Base-by-base conservation (phyloP, 2,113 vertebrate species). In the Rhegmatorhina hoffmannsi region DNA sequence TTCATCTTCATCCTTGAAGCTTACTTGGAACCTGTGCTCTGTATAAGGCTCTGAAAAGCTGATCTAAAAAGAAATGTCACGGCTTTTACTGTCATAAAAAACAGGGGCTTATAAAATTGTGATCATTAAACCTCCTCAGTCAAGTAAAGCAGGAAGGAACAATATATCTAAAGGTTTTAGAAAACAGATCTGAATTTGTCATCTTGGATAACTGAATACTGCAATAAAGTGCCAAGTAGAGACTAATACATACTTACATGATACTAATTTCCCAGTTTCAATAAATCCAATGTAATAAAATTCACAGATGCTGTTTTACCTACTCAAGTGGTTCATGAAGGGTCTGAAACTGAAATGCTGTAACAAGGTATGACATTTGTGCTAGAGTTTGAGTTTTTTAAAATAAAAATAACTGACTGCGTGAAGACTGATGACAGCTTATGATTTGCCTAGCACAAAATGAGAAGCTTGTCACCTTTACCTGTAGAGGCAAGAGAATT, bases 291-390 rank as follows among this genome's bases (percentile, higher is more conserved):
- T 74, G 49, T 29, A 88, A 74, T 68, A 89, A 93, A 97, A 79
- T 63, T 78, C 94, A 75, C 87, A 97, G 87, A 94, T 91, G 86
- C 84, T 93, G 84, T 69, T 89, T 96, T 91, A 95, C 90, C 94
- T 97, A 95, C 47, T 87, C 81, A 62, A 90, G 79, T 74, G 84
- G 96, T 75, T 94, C 75, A 94, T 52, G 56, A 83, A 80, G 56
- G 56, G 36, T 55, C 55, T 33, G 11, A 76, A 96, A 91, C 63
- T 15, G 36, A 72, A 76, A 31, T 59, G 70, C 78, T 89, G 76
- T 72, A 95, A 69, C 73, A 74, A 59, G 79, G 33, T 49, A 53
- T 17, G 38, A 93, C 96, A 94, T 97, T 96, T 97, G 82, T 93
- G 89, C 91, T 70, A 17, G 70, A 36, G n/a, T 80, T 89, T 92